phyloP scores from a whole-genome alignment of 2,888 invertebrate genomes.

The Drosophila borborema region DNA sequence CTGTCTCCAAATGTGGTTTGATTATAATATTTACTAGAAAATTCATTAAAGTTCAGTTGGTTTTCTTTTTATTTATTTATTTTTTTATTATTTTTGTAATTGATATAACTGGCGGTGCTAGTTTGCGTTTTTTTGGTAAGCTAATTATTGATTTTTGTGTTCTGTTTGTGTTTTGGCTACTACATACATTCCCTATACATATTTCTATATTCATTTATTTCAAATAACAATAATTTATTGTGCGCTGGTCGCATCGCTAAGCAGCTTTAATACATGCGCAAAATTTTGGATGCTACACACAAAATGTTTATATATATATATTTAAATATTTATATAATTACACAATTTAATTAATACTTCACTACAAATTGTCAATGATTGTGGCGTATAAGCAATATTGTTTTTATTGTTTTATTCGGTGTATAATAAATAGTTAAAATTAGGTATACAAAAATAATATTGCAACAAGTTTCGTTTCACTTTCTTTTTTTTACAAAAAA shows the following conservation, averaged over 20 bases:
- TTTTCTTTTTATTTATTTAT: slow-evolving; percentile 9
- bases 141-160: slow-evolving; percentile 46
- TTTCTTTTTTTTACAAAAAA: slow-evolving; percentile 6
- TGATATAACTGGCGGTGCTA: slow-evolving; percentile 76
- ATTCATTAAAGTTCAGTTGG: slow-evolving; percentile 29
- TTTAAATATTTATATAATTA: slow-evolving; percentile 45
- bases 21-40: slow-evolving; percentile 44
- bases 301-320: slow-evolving; percentile 30
- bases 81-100: slow-evolving; percentile 44
- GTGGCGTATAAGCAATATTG: slow-evolving; percentile 48
- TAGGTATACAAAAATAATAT: slow-evolving; percentile 68
- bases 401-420: slow-evolving; percentile 44
- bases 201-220: slow-evolving; percentile 10
- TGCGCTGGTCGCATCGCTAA: slow-evolving; percentile 48
- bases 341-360: slow-evolving; percentile 42
- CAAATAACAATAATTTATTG: slow-evolving; percentile 48
- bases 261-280: slow-evolving; percentile 52
- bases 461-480: slow-evolving; percentile 50
- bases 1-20: slow-evolving; percentile 29
- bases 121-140: slow-evolving; percentile 44
- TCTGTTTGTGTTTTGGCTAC: slow-evolving; percentile 30
- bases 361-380: slow-evolving; percentile 69
- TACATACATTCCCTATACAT: slow-evolving; percentile 26
- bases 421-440: slow-evolving; percentile 66
- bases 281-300: slow-evolving; percentile 27